Base-by-base conservation (phyloP, 2,888 invertebrate genomes). In the Nymphalis urticae region DNA sequence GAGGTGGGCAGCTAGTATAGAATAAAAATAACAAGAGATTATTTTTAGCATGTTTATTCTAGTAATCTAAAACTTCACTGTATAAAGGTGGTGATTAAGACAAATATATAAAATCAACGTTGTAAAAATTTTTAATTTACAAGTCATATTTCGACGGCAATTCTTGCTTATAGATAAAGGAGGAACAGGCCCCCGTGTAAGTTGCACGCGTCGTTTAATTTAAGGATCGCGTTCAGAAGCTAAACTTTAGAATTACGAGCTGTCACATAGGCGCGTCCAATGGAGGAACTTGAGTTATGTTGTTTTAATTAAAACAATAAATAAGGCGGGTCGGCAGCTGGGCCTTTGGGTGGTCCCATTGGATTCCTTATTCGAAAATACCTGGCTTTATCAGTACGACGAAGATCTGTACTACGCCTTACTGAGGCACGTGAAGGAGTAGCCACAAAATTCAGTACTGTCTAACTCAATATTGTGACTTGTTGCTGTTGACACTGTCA, bases 241-340 rank as follows among this genome's bases (percentile, higher is more conserved):
- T 82, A 80, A 80, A 79, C 76, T 77, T 81, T 80, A 85, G 84
- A 88, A 79, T 85, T 82, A 88, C 84, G 84, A 82, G 77, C 85
- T 88, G 89, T 85, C 87, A 82, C 80, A 81, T 77, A 83, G 82
- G 81, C 83, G 82, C 85, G 84, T 83, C 79, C 79, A 79, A 76
- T 76, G 75, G 75, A 73, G 73, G 74, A 77, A 80, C 80, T 79
- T 83, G 86, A 87, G 83, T 89, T 91, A 90, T 89, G 89, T 85
- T 85, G 87, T 86, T 87, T 90, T 91, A 92, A 92, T 91, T 91
- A 90, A 89, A 85, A 87, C 88, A 87, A 90, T 90, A 91, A 91
- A 90, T 89, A 86, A 87, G 77, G 72, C 73, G 72, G 73, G 72
- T 69, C 75, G 78, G 76, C 80, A 81, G 81, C 84, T 80, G 83